phyloP scores from a whole-genome alignment of 2,113 vertebrate species.

The Saccopteryx leptura region DNA sequence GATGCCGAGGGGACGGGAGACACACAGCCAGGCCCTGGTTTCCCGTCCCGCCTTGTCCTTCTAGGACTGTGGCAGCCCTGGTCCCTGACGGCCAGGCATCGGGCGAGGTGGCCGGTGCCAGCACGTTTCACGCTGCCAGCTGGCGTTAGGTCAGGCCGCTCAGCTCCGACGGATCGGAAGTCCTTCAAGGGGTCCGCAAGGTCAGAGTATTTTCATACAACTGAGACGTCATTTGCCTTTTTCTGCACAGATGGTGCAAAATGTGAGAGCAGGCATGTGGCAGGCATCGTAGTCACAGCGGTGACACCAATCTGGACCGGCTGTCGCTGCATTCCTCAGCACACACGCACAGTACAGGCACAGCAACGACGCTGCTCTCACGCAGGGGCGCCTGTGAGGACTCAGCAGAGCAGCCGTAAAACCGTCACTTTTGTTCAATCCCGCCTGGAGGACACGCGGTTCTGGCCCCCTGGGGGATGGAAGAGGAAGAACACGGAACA shows the following conservation, averaged over 20 bases:
- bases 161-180: too few relatives aligned
- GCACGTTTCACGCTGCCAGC: not conserved
- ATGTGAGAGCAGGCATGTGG: fast-evolving
- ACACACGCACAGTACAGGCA: fast-evolving
- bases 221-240: not conserved
- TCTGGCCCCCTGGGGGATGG: fast-evolving
- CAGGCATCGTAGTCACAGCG: too few relatives aligned
- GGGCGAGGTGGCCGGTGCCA: fast-evolving
- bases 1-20: fast-evolving
- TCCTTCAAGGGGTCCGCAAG: not conserved
- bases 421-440: fast-evolving
- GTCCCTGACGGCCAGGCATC: not conserved
- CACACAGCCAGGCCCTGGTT: fast-evolving
- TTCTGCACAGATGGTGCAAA: fast-evolving
- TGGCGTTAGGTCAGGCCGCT: not conserved
- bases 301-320: not conserved
- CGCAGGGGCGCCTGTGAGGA: too few relatives aligned
- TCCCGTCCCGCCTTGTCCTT: fast-evolving
- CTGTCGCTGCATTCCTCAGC: fast-evolving
- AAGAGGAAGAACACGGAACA: fast-evolving
- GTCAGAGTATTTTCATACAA: fast-evolving
- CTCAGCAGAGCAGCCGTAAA: not conserved
- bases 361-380: too few relatives aligned
- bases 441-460: not conserved
- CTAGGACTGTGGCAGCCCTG: not conserved